These are phyloP conservation scores for Marronus borbonicus DNA, from an alignment of 2,888 invertebrate genomes.

Conservation along the genomic window DNA sequence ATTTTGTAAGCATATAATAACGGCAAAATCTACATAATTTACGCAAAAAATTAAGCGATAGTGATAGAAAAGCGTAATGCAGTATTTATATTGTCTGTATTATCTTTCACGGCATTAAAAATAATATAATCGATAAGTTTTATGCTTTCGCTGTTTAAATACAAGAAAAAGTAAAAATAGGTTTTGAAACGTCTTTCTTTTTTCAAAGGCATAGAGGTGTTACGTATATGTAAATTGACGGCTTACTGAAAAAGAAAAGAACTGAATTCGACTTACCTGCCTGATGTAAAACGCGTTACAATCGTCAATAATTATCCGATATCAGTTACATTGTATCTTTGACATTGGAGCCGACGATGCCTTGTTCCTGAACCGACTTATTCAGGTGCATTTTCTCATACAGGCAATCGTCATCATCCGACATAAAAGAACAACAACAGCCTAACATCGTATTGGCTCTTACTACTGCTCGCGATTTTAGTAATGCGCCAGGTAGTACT, in stretches of 20 bases:
- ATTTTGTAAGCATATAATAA: too few relatives aligned
- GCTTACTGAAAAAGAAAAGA: conserved; percentile 9
- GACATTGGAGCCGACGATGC: conserved; percentile 23
- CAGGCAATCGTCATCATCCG: conserved; percentile 25
- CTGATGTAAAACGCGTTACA: conserved; percentile 4
- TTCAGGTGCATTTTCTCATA: conserved; percentile 20
- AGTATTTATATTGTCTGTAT: conserved; percentile 1
- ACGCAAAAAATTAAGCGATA: too few relatives aligned
- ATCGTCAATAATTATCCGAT: conserved; percentile 42
- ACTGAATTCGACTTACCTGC: conserved; percentile 24
- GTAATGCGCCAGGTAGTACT: conserved; percentile 40
- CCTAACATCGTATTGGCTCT: conserved; percentile 46
- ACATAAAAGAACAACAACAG: conserved; percentile 26
- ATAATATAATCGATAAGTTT: conserved; percentile 47
- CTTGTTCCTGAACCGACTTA: conserved; percentile 5
- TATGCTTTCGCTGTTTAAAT: neutral
- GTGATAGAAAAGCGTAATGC: neutral
- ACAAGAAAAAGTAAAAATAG: conserved; percentile 13
- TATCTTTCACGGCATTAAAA: conserved; percentile 12
- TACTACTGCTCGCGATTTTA: conserved; percentile 48
- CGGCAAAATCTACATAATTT: too few relatives aligned
- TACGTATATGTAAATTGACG: conserved; percentile 15
- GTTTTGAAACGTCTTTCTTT: neutral
- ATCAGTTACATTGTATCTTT: conserved; percentile 44
- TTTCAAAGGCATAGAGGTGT: neutral